These are phyloP conservation scores for Drosophila mettleri DNA, from an alignment of 2,888 invertebrate species.

Conservation along the genomic window DNA sequence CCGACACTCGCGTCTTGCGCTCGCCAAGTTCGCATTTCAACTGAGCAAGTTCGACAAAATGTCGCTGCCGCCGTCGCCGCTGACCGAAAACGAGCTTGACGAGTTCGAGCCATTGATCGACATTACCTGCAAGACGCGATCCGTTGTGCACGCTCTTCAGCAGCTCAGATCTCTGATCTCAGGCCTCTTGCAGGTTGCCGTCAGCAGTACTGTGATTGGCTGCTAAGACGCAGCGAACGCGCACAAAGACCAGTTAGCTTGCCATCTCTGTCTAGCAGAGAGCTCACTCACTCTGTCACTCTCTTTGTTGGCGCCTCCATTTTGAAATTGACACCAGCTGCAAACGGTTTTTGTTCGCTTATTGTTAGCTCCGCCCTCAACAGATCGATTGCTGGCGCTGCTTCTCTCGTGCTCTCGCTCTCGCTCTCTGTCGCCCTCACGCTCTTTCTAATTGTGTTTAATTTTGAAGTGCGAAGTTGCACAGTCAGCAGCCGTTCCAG, in stretches of 20 bases:
- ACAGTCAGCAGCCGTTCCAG: slow-evolving; percentile 68
- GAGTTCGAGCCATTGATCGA: slow-evolving; percentile 76
- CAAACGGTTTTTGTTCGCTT: slow-evolving; percentile 53
- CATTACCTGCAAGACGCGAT: slow-evolving; percentile 58
- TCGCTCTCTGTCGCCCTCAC: slow-evolving; percentile 9
- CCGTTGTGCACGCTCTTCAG: slow-evolving; percentile 15
- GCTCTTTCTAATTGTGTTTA: slow-evolving; percentile 73
- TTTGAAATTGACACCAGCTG: slow-evolving; percentile 80
- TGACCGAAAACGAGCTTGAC: slow-evolving; percentile 67
- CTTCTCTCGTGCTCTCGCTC: neutral
- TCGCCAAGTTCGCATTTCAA: slow-evolving; percentile 79
- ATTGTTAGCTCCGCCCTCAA: slow-evolving; percentile 60
- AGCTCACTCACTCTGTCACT: slow-evolving; percentile 33
- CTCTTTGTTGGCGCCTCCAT: slow-evolving; percentile 80
- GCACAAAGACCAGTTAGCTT: slow-evolving; percentile 26
- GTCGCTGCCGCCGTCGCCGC: slow-evolving; percentile 41
- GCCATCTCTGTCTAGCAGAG: slow-evolving; percentile 33
- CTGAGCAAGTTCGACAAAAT: slow-evolving; percentile 73
- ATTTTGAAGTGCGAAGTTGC: slow-evolving; percentile 82
- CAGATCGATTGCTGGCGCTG: slow-evolving; percentile 23
- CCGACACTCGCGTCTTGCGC: slow-evolving; percentile 73
- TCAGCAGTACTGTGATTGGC: slow-evolving; percentile 40
- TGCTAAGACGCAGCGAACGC: slow-evolving; percentile 7
- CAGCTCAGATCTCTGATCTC: slow-evolving; percentile 20
- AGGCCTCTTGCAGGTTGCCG: slow-evolving; percentile 36